Conservation (phyloP, 2,113 vertebrate genomes). For the Spermophilus dauricus region DNA sequence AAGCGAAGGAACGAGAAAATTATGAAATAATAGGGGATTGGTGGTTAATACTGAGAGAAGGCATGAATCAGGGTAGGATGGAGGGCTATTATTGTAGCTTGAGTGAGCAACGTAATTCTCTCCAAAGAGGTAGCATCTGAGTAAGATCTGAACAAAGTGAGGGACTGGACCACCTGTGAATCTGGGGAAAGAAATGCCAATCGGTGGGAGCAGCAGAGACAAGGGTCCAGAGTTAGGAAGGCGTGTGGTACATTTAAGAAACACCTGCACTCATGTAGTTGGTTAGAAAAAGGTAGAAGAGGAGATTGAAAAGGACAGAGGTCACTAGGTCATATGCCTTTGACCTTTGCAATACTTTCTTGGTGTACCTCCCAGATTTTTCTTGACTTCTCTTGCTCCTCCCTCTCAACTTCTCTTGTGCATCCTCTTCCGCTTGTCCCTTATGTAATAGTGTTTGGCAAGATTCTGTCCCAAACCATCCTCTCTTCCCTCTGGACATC, state of each 20-base stretch:
- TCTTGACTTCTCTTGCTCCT: background rate
- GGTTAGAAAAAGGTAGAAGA: background rate
- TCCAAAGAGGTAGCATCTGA: background rate
- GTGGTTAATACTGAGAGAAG: background rate
- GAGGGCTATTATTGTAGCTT: background rate
- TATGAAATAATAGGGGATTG: background rate
- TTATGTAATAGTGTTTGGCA: background rate
- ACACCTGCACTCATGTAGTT: background rate
- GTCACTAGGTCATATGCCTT: no score
- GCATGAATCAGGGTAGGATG: background rate
- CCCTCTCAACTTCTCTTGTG: background rate
- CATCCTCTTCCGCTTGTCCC: background rate
- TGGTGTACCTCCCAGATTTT: background rate
- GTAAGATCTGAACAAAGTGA: background rate
- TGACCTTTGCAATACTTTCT: background rate
- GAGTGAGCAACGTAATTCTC: background rate
- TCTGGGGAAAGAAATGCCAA: background rate
- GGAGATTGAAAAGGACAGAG: background rate
- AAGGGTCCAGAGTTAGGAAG: background rate
- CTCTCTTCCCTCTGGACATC: background rate
- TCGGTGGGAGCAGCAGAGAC: background rate
- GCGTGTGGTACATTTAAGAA: background rate
- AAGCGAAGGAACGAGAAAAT: background rate
- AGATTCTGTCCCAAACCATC: background rate
- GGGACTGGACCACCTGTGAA: background rate